These are phyloP conservation scores for Argentina silus DNA, from an alignment of 2,797 vertebrate species.

Conservation along the genomic window DNA sequence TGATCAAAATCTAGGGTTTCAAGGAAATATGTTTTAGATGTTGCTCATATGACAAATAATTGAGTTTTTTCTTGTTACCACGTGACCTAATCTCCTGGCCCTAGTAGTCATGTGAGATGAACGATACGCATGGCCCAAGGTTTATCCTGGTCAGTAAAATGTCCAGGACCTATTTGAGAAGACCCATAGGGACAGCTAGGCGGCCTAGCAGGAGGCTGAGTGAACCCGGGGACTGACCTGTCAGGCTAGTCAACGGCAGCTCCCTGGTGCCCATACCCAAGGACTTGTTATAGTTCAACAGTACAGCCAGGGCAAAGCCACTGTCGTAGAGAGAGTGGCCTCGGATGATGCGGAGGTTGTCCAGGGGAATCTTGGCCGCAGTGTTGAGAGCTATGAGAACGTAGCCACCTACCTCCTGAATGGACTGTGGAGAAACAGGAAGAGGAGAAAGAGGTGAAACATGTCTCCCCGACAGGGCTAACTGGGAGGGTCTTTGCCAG, in stretches of 20 bases:
- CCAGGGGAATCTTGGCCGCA: conserved; percentile 84
- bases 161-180: too few species aligned
- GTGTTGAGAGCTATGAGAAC: conserved; percentile 91
- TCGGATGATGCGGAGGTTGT: conserved; percentile 92
- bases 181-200: too few species aligned
- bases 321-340: conserved; percentile 88
- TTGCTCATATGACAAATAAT: too few species aligned
- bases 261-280: conserved; percentile 67
- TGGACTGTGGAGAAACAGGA: conserved; percentile 77
- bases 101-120: too few species aligned
- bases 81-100: too few species aligned
- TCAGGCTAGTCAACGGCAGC: conserved; percentile 85
- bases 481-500: too few species aligned
- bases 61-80: too few species aligned
- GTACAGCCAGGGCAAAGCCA: conserved; percentile 80
- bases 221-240: conserved; percentile 77
- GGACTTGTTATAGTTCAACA: conserved; percentile 80
- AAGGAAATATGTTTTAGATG: too few species aligned
- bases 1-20: background rate
- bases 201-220: background rate
- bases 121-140: too few species aligned
- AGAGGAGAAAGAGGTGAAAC: too few species aligned
- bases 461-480: too few species aligned
- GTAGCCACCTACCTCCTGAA: conserved; percentile 94
- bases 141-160: too few species aligned